A percentile compares a stretch with the other conserved stretches of the same genome.
These are phyloP conservation scores for Netelia virgata DNA, from an alignment of 2,888 invertebrate genomes.

Conservation along the genomic window DNA sequence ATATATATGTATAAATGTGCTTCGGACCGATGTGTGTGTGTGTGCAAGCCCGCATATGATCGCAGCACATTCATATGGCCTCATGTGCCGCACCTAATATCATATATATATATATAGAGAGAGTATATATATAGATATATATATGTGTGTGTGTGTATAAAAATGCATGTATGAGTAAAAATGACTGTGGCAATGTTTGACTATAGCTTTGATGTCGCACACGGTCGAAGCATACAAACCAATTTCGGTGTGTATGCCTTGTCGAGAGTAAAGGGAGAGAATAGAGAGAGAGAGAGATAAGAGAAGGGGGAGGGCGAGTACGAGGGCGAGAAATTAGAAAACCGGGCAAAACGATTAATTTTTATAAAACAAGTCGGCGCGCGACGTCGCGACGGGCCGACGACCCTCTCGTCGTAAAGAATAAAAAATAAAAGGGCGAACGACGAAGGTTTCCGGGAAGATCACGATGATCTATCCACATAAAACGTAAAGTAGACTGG, in stretches of 20 bases:
- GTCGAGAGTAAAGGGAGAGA: not conserved
- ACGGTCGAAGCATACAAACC: constrained; percentile 75
- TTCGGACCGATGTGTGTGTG: too few relatives aligned
- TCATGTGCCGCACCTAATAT: constrained; percentile 52
- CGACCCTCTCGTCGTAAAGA: constrained; percentile 28
- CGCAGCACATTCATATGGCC: constrained; percentile 15
- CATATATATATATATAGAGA: not conserved
- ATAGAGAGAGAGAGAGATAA: too few relatives aligned
- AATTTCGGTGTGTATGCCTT: constrained; percentile 71
- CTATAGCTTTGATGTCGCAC: not conserved
- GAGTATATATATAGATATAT: not conserved
- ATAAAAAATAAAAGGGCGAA: constrained; percentile 15
- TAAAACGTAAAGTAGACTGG: not conserved
- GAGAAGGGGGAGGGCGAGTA: too few relatives aligned
- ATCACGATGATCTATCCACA: not conserved
- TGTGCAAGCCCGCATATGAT: constrained; percentile 47
- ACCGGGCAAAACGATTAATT: constrained; percentile 81
- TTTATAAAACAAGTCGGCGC: constrained; percentile 73
- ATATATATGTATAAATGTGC: too few relatives aligned
- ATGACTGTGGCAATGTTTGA: constrained; percentile 1
- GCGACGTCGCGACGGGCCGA: constrained; percentile 64
- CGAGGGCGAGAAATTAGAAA: constrained; percentile 75
- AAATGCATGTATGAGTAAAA: not conserved
- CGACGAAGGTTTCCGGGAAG: not conserved
- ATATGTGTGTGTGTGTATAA: not conserved